Base-by-base conservation (phyloP, 2,888 invertebrate genomes). In the Stenodema calcarata region DNA sequence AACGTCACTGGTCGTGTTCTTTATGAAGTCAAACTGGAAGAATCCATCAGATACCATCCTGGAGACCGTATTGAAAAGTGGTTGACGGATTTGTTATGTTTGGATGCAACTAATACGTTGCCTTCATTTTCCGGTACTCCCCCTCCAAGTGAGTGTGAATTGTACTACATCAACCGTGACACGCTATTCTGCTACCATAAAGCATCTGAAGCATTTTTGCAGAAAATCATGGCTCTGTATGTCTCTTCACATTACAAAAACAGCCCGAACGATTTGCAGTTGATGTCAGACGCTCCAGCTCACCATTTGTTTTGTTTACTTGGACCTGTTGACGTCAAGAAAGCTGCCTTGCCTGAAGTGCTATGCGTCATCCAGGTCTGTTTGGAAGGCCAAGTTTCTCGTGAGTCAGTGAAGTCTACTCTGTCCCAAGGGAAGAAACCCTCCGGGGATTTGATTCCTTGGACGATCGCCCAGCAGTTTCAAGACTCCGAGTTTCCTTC, bases 241-340 rank as follows among this genome's bases (percentile, higher is more conserved):
- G 99, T 99, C 0, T 95, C 99, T 0, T 99, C 99, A 7, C 99
- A 99, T 92, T 99, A 99, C 91, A 99, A 99, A 95, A 99, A 99
- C 92, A 97, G 97, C 86, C 99, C 99, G 0, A 99, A 99, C 92
- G 99, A 99, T 92, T 93, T 99, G 69, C 99, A 99, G 92, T 95
- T 99, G 94, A 94, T 99, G 92, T 98, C 99, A 16, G 99, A 99
- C 92, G 99, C 99, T 18, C 99, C 99, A 0, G 98, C 98, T 0
- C 99, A 99, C 92, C 97, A 98, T 91, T 91, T 99, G 86, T 99
- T 99, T 92, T 98, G 98, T 89, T 92, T 99, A 54, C 92, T 99
- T 88, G 96, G 96, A 0, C 99, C 99, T 0, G 94, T 97, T 0
- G 93, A 95, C 89, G 93, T 95, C 0, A 94, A 94, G 89, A 92